Evolutionary conservation across 2,797 vertebrate genomes (phyloP).

Genomic region (Arremon brunneinucha): DNA sequence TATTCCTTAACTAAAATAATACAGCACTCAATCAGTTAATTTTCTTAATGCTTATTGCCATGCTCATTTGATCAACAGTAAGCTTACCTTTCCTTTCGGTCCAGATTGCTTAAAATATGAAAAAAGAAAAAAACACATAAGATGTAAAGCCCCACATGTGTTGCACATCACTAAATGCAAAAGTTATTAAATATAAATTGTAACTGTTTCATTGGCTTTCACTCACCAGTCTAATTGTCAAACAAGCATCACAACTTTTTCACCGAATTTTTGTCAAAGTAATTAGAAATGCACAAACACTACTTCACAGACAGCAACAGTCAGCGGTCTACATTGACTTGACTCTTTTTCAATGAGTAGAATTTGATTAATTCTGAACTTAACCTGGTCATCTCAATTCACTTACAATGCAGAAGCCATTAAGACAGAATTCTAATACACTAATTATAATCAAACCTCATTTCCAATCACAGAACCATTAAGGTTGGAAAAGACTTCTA

Average conservation of each 20-base stretch:
- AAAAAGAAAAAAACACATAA: conserved; percentile 76
- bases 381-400: neutral
- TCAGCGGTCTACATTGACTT: neutral
- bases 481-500: neutral
- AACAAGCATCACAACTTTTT: neutral
- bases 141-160: conserved; percentile 70
- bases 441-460: neutral
- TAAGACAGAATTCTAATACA: neutral
- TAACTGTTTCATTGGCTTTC: neutral
- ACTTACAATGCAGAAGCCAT: neutral
- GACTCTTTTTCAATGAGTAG: neutral
- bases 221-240: neutral
- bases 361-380: neutral
- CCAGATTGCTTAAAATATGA: conserved; percentile 86
- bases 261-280: neutral
- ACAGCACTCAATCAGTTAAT: neutral
- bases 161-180: conserved; percentile 53
- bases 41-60: conserved; percentile 56
- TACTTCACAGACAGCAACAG: neutral
- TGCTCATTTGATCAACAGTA: conserved; percentile 66
- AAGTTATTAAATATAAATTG: neutral
- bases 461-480: neutral
- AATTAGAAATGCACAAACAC: neutral
- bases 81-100: conserved; percentile 90
- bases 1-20: conserved; percentile 27